Evolutionary conservation across 1,140 invertebrate species (phyloP).

Genomic region (Temnothorax nylanderi): DNA sequence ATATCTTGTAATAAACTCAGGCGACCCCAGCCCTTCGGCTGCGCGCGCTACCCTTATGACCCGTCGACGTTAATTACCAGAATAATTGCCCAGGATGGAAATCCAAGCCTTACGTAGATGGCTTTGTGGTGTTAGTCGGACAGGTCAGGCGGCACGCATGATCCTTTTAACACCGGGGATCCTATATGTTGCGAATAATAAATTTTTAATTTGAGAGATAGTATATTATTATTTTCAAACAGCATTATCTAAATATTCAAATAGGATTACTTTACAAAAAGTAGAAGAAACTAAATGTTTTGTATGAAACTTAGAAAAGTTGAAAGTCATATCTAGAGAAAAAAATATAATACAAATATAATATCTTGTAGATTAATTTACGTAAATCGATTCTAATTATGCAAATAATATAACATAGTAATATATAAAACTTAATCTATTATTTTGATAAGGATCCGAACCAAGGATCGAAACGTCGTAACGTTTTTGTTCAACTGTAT

Average conservation of each 20-base stretch:
- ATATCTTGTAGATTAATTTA: neutral
- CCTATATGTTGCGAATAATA: neutral
- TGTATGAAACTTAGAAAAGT: neutral
- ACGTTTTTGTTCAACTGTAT: too few species aligned
- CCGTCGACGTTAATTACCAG: constrained; percentile 80
- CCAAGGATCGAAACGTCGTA: too few species aligned
- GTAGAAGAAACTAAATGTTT: neutral
- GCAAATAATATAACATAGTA: neutral
- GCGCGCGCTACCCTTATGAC: constrained; percentile 69
- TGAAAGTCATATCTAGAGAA: neutral
- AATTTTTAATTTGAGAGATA: neutral
- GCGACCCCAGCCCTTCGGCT: constrained; percentile 68
- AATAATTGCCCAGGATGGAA: constrained; percentile 79
- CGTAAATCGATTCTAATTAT: neutral
- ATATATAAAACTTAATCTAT: neutral
- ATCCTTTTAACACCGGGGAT: constrained; percentile 20
- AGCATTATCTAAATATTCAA: neutral
- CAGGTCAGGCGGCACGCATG: constrained; percentile 30
- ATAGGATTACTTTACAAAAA: neutral
- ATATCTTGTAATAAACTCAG: constrained; percentile 82
- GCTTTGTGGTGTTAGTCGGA: constrained; percentile 24
- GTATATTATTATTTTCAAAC: neutral
- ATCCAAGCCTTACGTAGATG: constrained; percentile 73
- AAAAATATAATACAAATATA: neutral
- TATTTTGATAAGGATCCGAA: too few species aligned